These are phyloP conservation scores for Meganola albula DNA, from an alignment of 2,888 invertebrate genomes.

Conservation along the genomic window DNA sequence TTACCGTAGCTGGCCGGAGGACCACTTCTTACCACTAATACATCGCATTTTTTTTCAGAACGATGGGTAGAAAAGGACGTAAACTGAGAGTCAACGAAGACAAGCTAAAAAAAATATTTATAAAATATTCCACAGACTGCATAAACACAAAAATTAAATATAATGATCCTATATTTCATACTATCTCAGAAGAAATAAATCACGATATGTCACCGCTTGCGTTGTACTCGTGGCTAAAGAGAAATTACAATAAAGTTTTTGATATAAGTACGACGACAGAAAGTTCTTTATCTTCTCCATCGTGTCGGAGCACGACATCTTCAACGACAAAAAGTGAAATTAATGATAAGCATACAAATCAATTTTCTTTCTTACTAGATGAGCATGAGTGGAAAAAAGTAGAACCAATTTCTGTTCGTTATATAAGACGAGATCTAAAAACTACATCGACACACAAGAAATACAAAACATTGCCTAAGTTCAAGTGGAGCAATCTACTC, in stretches of 20 bases:
- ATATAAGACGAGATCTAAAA: conserved; percentile 2
- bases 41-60: conserved; percentile 12
- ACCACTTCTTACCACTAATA: conserved; percentile 13
- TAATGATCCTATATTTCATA: conserved; percentile 11
- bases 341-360: conserved; percentile 8
- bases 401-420: conserved; percentile 3
- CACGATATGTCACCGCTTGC: conserved; percentile 8
- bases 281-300: conserved; percentile 10
- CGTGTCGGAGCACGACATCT: conserved; percentile 9
- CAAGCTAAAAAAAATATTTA: conserved; percentile 9
- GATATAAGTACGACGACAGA: conserved; percentile 5
- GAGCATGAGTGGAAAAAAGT: conserved; percentile 3
- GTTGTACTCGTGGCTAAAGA: conserved; percentile 7
- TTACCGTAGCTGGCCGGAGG: conserved; percentile 12
- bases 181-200: conserved; percentile 9
- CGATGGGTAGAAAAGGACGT: conserved; percentile 10
- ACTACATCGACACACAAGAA: conserved; percentile 5
- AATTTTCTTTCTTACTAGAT: conserved; percentile 6
- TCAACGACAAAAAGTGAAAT: conserved; percentile 9
- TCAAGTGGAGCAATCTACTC: conserved; percentile 6
- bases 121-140: conserved; percentile 8
- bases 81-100: conserved; percentile 9
- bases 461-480: conserved; percentile 6
- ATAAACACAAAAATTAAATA: conserved; percentile 11
- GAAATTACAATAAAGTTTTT: conserved; percentile 8